Evolutionary conservation across 2,888 invertebrate genomes (phyloP), one percentile per base, ranked within the genome.

Genomic region (Dasysyrphus tricinctus): DNA sequence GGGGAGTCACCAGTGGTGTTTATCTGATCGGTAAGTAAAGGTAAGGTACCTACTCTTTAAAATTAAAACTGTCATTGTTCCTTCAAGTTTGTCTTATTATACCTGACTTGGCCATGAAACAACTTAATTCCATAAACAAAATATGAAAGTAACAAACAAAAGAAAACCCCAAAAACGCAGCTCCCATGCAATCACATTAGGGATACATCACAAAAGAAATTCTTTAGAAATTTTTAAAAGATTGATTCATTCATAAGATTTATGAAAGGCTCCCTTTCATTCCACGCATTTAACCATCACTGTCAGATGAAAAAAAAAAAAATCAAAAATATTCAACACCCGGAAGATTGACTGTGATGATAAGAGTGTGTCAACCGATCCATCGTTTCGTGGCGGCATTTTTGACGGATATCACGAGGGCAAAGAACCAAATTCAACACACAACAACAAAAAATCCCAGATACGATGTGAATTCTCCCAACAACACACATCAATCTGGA

Each of bases 291-390:
- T 12, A 39, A 51, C 16, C 63, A 54, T 78, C 70, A 63, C 44
- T 77, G 77, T 77, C 69, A 74, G 24, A 34, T 12, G 19, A 49
- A 73, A 51, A 61, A 61, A 56, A n/a, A 61, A 56, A 74, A 57
- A 57, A 44, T 63, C 63, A 29, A 65, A 80, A 76, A 73, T n/a
- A 72, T 74, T 73, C 73, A 78, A 86, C 78, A 79, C 82, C 75
- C 82, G 39, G 16, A 56, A 86, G 86, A 86, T 86, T 82, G 70
- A 75, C 70, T 78, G 72, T 39, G 65, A 57, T 75, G 86, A 86
- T 86, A 82, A 82, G 75, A 47, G 54, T 51, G 57, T 82, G 86
- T 82, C 86, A 86, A 72, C 78, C 78, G 70, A 86, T 82, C 63
- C 82, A 69, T 75, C 56, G 77, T 51, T 37, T 54, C 29, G 54